Base-by-base conservation (phyloP, 2,888 invertebrate species). In the Erannis defoliaria region DNA sequence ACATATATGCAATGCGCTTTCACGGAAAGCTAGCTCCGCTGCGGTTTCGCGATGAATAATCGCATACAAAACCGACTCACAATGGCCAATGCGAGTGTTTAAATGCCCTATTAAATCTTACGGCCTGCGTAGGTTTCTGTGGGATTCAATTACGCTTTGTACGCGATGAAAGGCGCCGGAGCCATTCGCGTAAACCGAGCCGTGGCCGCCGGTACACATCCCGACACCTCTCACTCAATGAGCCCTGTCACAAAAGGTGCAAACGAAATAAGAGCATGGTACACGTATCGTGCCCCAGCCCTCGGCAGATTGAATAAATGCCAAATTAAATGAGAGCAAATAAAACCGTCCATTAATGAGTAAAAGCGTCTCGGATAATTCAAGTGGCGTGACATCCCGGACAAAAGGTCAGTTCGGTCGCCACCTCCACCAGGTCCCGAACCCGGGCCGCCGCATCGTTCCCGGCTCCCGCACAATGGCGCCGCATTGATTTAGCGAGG, bases 61-160 rank as follows among this genome's bases (percentile, higher is more conserved):
- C 86, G 89, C 84, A 86, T 85, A 89, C 91, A 88, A 89, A 89
- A 87, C 88, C 86, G 80, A 81, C 84, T 85, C 83, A 90, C 91
- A 91, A 92, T 92, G 84, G 90, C 90, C 92, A 92, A 92, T 92
- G 92, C 88, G 88, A 91, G 88, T 90, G 89, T 91, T 90, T 91
- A 92, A 93, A 93, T 93, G 88, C 93, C 93, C 93, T 93, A 92
- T 93, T 93, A 92, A 93, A 92, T 90, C 90, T 90, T 91, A 88
- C 86, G 81, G 86, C 78, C 86, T 89, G 88, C 91, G 89, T 91
- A 92, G 90, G 90, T 90, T 90, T 91, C 89, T 89, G 90, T 86
- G 88, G 90, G 91, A 93, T 93, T 93, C 92, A 92, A 93, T 93
- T 93, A 92, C 93, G 89, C 89, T 92, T 93, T 93, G 92, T 92